Conservation (phyloP, 2,113 vertebrate genomes). For the Candoia aspera region DNA sequence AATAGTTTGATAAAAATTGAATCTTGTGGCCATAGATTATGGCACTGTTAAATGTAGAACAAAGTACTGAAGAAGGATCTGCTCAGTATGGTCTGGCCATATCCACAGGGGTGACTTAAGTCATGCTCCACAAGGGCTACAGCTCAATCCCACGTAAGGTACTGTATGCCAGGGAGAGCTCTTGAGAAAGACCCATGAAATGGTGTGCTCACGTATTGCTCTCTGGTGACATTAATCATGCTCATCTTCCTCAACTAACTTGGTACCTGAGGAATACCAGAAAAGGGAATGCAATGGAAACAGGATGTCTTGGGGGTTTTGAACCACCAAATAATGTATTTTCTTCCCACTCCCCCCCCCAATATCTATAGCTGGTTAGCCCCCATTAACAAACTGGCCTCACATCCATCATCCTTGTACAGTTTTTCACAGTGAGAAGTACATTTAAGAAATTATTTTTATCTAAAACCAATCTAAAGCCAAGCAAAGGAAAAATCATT, state of each 20-base stretch:
- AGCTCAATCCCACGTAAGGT: background rate
- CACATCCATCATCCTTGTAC: background rate
- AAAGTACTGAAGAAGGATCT: background rate
- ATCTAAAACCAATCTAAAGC: background rate
- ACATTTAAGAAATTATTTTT: background rate
- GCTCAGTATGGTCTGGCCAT: background rate
- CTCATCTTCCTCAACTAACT: background rate
- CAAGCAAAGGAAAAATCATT: background rate
- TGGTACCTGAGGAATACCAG: background rate
- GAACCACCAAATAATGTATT: background rate
- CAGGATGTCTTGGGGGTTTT: background rate
- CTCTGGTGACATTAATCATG: background rate
- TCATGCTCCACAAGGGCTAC: background rate
- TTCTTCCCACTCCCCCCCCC: background rate
- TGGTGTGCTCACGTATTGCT: background rate
- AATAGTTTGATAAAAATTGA: background rate
- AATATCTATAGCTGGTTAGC: background rate
- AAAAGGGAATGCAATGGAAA: background rate
- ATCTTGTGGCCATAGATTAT: background rate
- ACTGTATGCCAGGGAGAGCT: background rate
- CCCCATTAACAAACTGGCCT: background rate
- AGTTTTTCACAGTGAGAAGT: background rate
- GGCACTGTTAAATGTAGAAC: background rate
- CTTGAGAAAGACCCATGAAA: background rate
- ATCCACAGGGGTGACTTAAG: background rate